Base-by-base conservation (phyloP, 2,888 invertebrate genomes). In the Plebejus argus region DNA sequence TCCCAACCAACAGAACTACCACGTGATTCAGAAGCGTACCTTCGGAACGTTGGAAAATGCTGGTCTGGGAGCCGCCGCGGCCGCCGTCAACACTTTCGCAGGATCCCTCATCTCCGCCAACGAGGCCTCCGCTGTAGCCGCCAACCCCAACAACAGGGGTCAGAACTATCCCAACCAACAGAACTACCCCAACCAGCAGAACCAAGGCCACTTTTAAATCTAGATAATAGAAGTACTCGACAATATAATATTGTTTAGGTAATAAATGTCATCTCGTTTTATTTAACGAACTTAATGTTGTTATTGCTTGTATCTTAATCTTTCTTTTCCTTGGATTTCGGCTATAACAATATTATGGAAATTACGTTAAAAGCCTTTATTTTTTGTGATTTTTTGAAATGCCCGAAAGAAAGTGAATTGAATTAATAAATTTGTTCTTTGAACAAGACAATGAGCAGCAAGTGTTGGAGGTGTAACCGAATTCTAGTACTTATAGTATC, bases 121-220 rank as follows among this genome's bases (percentile, higher is more conserved):
- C 45, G 35, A 39, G 35, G 71, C 71, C 20, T 71, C 39, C 0
- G 39, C 71, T 12, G 15, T 12, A 0, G 71, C 39, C n/a, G 71
- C 71, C 45, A 71, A 71, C 39, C 71, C 71, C 39, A 71, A 61
- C 35, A 39, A 61, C 61, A 76, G 61, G 53, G 53, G 53, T 18
- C 53, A 53, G n/a, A 53, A 53, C 53, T 53, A 53, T 18, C 39
- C 39, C 39, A 39, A 39, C 39, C 39, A 39, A 4, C 39, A 1
- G 8, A 39, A 39, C 39, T 39, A 39, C 8, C 39, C 39, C 39
- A 39, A 39, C 3, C 39, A 39, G 3, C 39, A 39, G 39, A 39
- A 39, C 53, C 53, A 53, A 53, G 53, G 53, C 18, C 53, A 53
- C 4, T 53, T 53, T 4, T 53, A 53, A 18, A 53, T 49, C 49